Percentiles rank a stretch among this genome's conserved stretches.
Evolutionary conservation across 2,888 invertebrate species (phyloP).

Genomic region (Apotomis turbidana): DNA sequence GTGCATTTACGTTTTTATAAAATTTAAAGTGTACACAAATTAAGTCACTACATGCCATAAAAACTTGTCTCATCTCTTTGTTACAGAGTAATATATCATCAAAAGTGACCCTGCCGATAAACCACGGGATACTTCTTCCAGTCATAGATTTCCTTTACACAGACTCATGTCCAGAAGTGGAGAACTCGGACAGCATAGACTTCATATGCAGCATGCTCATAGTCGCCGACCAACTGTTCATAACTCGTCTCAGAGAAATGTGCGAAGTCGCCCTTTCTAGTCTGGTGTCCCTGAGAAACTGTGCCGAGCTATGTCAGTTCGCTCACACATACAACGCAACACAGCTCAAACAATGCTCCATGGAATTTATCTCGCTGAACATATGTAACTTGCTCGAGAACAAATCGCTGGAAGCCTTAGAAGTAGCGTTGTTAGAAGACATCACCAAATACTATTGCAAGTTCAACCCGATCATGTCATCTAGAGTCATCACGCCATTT

Average conservation of each 20-base stretch:
- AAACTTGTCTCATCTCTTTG: conserved; percentile 6
- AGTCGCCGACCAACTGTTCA: conserved; percentile 91
- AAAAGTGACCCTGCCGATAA: conserved; percentile 84
- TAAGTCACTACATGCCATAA: neutral
- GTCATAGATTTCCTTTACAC: conserved; percentile 91
- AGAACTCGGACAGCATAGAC: conserved; percentile 86
- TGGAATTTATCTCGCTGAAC: conserved; percentile 91
- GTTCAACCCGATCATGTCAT: conserved; percentile 84
- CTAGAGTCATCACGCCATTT: conserved; percentile 87
- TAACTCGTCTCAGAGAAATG: conserved; percentile 87
- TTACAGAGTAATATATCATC: conserved; percentile 81
- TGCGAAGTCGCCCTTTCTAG: conserved; percentile 87
- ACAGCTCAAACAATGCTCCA: conserved; percentile 88
- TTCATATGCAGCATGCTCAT: conserved; percentile 89
- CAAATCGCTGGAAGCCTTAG: conserved; percentile 86
- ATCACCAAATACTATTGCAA: conserved; percentile 87
- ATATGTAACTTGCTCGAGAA: conserved; percentile 88
- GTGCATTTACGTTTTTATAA: no score
- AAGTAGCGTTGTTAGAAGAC: conserved; percentile 84
- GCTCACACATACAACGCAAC: conserved; percentile 90
- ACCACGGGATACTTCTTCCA: conserved; percentile 84
- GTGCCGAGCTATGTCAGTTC: conserved; percentile 89
- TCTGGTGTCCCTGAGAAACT: conserved; percentile 89
- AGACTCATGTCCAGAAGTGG: conserved; percentile 84
- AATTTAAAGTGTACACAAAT: no score